phyloP scores from a whole-genome alignment of 1,140 invertebrate genomes.

The Hycleus cichorii region DNA sequence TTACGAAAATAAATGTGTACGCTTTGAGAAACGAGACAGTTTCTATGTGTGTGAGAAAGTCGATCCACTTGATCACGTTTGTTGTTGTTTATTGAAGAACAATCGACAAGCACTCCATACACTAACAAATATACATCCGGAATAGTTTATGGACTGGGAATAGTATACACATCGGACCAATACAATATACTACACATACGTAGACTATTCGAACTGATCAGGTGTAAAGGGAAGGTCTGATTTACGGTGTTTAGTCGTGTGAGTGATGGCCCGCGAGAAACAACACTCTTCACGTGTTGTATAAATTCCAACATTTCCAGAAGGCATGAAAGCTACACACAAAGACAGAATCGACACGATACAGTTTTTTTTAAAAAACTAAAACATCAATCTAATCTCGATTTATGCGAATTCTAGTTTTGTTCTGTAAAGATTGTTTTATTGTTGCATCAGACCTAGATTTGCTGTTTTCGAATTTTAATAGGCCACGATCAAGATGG shows the following conservation, averaged over 20 bases:
- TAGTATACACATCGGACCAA: conserved; percentile 9
- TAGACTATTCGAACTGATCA: too few relatives aligned
- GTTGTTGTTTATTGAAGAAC: not conserved
- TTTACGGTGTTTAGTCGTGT: conserved; percentile 31
- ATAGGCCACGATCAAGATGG: not conserved
- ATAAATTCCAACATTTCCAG: conserved; percentile 29
- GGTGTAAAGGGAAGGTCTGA: conserved; percentile 17
- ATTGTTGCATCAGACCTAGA: not conserved
- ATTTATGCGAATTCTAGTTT: not conserved
- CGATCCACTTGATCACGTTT: not conserved
- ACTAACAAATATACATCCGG: not conserved
- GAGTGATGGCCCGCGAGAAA: conserved; percentile 36
- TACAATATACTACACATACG: not conserved
- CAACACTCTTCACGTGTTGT: conserved; percentile 37
- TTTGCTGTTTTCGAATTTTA: not conserved
- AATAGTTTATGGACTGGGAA: conserved; percentile 35
- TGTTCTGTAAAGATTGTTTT: too few relatives aligned
- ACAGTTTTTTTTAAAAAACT: conserved; percentile 1
- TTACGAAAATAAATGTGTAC: too few relatives aligned
- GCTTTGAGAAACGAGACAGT: too few relatives aligned
- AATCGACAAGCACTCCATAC: not conserved
- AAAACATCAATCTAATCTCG: not conserved
- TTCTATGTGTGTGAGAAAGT: too few relatives aligned
- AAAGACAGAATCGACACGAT: not conserved
- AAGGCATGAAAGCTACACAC: not conserved